Conservation (phyloP, 2,113 vertebrate species). For the Sitta europaea region DNA sequence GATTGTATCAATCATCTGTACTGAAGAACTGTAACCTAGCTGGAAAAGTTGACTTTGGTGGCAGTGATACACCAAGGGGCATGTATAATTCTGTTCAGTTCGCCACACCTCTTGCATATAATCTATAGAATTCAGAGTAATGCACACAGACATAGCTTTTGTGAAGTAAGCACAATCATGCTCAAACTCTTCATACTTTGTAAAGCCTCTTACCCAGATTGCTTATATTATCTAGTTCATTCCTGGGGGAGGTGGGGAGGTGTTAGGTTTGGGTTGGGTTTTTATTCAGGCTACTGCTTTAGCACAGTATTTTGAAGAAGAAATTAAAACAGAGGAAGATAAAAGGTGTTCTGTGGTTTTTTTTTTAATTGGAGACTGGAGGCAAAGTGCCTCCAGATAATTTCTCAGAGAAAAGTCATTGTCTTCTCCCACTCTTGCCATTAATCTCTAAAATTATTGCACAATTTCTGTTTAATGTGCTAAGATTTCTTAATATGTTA, state of each 20-base stretch:
- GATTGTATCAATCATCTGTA: neutral
- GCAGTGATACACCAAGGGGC: neutral
- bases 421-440: constrained; percentile 59
- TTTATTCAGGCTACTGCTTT: neutral
- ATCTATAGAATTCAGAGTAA: neutral
- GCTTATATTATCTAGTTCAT: constrained; percentile 14
- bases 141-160: neutral
- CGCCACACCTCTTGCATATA: neutral
- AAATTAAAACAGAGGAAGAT: constrained; percentile 46
- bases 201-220: constrained; percentile 27
- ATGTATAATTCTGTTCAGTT: neutral
- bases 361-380: constrained; percentile 55
- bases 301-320: constrained; percentile 12
- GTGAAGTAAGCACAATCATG: neutral
- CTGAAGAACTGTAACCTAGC: neutral
- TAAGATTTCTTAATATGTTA: constrained; percentile 63
- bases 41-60: neutral
- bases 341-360: constrained; percentile 62
- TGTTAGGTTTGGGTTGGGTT: neutral
- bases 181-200: neutral
- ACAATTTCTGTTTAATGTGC: constrained; percentile 62
- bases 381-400: constrained; percentile 63
- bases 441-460: constrained; percentile 68
- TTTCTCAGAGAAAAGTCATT: constrained; percentile 63
- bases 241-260: neutral